Evolutionary conservation across 2,113 vertebrate genomes (phyloP).

Genomic region (Dinomys branickii): DNA sequence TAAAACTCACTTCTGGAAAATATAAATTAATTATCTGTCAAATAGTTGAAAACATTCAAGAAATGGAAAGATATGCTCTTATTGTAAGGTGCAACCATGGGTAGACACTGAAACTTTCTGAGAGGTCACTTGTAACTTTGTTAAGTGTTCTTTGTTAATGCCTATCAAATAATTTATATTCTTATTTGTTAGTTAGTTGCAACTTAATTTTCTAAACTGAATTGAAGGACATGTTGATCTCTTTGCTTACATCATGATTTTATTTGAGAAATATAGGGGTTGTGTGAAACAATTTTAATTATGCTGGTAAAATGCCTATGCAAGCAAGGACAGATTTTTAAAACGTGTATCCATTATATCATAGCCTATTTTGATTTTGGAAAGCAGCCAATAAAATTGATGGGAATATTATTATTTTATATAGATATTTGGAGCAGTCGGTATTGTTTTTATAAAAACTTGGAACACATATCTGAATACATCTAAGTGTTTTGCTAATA

Average conservation of each 20-base stretch:
- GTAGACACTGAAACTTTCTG: not conserved
- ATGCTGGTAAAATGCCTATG: not conserved
- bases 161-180: not conserved
- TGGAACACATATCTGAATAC: not conserved
- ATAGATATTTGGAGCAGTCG: not conserved
- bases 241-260: not conserved
- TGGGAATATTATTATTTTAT: not conserved
- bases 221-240: fast-evolving
- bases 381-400: not conserved
- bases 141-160: not conserved
- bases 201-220: not conserved
- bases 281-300: not conserved
- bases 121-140: not conserved
- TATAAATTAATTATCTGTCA: not conserved
- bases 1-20: not conserved
- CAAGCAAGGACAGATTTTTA: not conserved
- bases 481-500: not conserved
- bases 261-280: not conserved
- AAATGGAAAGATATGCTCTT: not conserved
- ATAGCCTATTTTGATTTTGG: not conserved
- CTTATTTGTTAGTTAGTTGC: not conserved
- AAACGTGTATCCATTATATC: not conserved
- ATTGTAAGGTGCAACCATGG: not conserved
- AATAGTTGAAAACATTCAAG: not conserved
- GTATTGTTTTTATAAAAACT: not conserved